Evolutionary conservation across 2,797 vertebrate species (phyloP).

Genomic region (Lates japonicus): DNA sequence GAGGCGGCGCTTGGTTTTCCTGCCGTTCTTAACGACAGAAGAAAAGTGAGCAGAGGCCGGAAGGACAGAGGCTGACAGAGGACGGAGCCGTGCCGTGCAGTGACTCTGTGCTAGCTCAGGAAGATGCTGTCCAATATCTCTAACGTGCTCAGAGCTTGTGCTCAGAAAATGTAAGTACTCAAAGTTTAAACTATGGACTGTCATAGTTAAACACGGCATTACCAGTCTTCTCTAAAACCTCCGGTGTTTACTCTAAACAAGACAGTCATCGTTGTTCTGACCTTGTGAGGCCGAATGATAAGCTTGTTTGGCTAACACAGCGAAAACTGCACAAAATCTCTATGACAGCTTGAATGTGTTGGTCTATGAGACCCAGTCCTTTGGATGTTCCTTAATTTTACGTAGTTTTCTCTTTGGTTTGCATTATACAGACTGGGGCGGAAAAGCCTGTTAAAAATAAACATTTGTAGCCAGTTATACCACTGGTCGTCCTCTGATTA

Average conservation of each 20-base stretch:
- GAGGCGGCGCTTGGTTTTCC: neutral
- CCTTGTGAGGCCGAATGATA: conserved; percentile 77
- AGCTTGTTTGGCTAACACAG: conserved; percentile 67
- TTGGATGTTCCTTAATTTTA: neutral
- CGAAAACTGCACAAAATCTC: neutral
- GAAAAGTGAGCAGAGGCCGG: conserved; percentile 45
- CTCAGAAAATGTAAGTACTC: conserved; percentile 82
- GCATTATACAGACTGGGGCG: neutral
- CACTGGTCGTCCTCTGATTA: neutral
- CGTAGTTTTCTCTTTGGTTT: neutral
- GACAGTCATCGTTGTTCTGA: conserved; percentile 61
- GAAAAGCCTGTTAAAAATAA: no score
- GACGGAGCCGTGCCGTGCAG: conserved; percentile 47
- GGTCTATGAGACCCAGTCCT: accelerated
- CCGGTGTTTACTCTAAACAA: neutral
- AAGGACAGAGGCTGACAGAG: conserved; percentile 58
- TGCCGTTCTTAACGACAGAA: neutral
- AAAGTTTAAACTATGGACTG: accelerated
- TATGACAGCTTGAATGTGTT: neutral
- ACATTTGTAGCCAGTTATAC: neutral
- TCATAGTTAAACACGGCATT: accelerated
- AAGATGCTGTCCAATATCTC: conserved; percentile 86
- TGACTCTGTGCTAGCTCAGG: conserved; percentile 14
- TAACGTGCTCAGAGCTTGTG: conserved; percentile 79
- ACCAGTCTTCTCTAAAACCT: neutral